Conservation (phyloP, 2,113 vertebrate genomes). For the Atherinomorus stipes region DNA sequence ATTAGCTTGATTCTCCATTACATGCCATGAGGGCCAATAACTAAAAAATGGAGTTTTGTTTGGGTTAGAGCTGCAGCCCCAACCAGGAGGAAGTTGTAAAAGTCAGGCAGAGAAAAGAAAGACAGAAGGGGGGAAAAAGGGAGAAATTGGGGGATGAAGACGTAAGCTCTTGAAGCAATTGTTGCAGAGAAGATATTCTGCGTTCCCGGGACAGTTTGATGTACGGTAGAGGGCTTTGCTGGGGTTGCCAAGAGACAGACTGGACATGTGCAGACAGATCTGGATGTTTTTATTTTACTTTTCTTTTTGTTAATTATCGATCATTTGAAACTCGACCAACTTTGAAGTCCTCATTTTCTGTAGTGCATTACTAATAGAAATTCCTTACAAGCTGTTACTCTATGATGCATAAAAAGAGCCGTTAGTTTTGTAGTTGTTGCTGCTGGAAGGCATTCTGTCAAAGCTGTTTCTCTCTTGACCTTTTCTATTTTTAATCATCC, state of each 20-base stretch:
- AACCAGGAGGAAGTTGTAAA: conserved; percentile 88
- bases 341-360: background rate
- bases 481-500: background rate
- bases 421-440: conserved; percentile 4
- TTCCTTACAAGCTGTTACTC: background rate
- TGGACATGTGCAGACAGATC: background rate
- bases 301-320: background rate
- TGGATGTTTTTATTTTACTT: background rate
- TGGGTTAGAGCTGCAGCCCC: conserved; percentile 86
- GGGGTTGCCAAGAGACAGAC: conserved; percentile 37
- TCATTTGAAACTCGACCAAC: conserved; percentile 3
- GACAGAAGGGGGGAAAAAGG: conserved; percentile 24
- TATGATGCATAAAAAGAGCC: conserved; percentile 12
- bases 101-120: conserved; percentile 73
- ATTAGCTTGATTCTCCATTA: conserved; percentile 95
- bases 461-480: conserved; percentile 2
- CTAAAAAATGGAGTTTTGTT: conserved; percentile 91
- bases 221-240: conserved; percentile 24
- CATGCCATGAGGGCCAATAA: conserved; percentile 90
- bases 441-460: conserved; percentile 2
- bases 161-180: conserved; percentile 75
- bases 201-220: conserved; percentile 57
- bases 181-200: conserved; percentile 71
- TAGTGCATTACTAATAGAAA: background rate
- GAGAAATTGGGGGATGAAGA: conserved; percentile 53